Percentiles rank a stretch among this genome's conserved stretches.
Evolutionary conservation across 2,888 invertebrate species (phyloP).

Genomic region (Caenorhabditis sp.): DNA sequence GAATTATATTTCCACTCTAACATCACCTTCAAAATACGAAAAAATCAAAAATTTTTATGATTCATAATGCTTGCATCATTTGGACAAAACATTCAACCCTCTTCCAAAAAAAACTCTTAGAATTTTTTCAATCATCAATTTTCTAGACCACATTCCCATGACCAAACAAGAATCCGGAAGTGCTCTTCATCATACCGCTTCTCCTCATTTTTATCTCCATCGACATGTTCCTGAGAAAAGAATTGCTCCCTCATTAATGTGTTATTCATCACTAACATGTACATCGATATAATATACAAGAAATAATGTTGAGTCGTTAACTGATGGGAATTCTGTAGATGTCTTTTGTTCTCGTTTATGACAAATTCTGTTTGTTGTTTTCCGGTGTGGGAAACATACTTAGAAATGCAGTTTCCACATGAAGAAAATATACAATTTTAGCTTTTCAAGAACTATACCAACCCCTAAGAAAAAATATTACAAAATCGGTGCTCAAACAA

Average conservation of each 20-base stretch:
- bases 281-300: neutral
- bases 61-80: too few species aligned
- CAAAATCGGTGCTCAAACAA: too few species aligned
- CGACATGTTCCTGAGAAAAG: neutral
- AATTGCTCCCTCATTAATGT: neutral
- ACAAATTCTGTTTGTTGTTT: neutral
- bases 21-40: too few species aligned
- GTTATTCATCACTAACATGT: neutral
- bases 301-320: neutral
- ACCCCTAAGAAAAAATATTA: too few species aligned
- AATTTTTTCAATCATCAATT: neutral
- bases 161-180: neutral
- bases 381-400: neutral
- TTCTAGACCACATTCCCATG: neutral
- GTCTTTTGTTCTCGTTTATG: neutral
- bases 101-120: too few species aligned
- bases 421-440: too few species aligned
- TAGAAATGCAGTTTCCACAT: neutral
- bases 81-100: too few species aligned
- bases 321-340: neutral
- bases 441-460: too few species aligned
- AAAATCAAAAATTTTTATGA: too few species aligned
- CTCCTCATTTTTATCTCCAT: neutral
- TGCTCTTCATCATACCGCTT: neutral
- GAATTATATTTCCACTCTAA: too few species aligned